A percentile compares a stretch with the other conserved stretches of the same genome.
These are phyloP conservation scores for Ectemnius continuus DNA, from an alignment of 2,888 invertebrate genomes.

Conservation along the genomic window DNA sequence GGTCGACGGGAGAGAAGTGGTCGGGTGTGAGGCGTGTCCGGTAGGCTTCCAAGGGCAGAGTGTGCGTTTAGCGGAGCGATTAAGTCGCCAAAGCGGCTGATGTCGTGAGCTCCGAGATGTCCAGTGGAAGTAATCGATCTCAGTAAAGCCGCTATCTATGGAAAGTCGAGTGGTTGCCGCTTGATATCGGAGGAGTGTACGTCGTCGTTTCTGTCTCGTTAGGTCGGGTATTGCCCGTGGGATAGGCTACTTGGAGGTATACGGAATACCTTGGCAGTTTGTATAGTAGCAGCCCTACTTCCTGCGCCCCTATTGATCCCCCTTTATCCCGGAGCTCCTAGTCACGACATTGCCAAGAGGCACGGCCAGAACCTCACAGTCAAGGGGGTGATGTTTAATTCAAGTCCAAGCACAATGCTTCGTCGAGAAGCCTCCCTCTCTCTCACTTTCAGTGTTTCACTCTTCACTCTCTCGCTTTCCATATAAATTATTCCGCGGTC, in stretches of 20 bases:
- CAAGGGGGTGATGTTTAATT: slow-evolving; percentile 67
- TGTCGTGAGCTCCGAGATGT: slow-evolving; percentile 5
- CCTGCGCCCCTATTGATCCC: slow-evolving; percentile 64
- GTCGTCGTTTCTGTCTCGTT: slow-evolving; percentile 55
- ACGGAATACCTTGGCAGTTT: slow-evolving; percentile 62
- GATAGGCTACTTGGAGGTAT: slow-evolving; percentile 53
- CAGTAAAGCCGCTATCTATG: slow-evolving; percentile 18
- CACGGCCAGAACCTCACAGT: slow-evolving; percentile 61
- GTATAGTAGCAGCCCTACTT: slow-evolving; percentile 63
- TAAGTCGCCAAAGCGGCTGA: slow-evolving; percentile 7
- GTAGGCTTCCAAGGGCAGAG: too few species aligned
- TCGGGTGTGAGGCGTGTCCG: too few species aligned
- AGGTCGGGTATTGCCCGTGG: slow-evolving; percentile 51
- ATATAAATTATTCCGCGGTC: slow-evolving; percentile 65
- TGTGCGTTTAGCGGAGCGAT: slow-evolving; percentile 5
- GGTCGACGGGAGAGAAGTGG: background rate
- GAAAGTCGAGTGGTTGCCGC: slow-evolving; percentile 20
- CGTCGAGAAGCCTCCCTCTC: slow-evolving; percentile 56
- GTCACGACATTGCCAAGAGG: slow-evolving; percentile 68
- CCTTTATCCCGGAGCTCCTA: slow-evolving; percentile 63
- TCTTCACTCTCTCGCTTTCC: slow-evolving; percentile 50
- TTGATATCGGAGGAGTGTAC: slow-evolving; percentile 28
- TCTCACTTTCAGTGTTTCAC: slow-evolving; percentile 28
- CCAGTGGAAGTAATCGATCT: slow-evolving; percentile 27
- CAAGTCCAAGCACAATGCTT: slow-evolving; percentile 68